A percentile compares a stretch with the other conserved stretches of the same genome.
Evolutionary conservation across 2,888 invertebrate species (phyloP).

Genomic region (Pegoplata infirma): DNA sequence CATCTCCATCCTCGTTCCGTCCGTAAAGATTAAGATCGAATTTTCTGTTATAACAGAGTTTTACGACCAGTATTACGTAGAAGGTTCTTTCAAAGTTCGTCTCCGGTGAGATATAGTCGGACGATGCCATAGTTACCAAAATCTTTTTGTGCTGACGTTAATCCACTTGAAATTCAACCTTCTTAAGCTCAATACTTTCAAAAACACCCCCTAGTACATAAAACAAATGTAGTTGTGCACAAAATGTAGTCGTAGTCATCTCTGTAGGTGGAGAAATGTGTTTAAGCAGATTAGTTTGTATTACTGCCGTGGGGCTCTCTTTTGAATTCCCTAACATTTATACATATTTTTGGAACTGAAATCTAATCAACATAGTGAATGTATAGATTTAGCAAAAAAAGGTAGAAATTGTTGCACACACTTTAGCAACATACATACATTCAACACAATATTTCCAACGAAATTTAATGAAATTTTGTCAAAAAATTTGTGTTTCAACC

Average conservation of each 20-base stretch:
- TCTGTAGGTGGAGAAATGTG: slow-evolving; percentile 37
- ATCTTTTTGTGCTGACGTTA: no score
- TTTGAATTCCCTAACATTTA: slow-evolving; percentile 46
- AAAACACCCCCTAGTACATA: not conserved
- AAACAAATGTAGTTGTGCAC: not conserved
- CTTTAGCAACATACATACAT: no score
- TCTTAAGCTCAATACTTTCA: not conserved
- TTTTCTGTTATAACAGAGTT: no score
- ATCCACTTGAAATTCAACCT: no score
- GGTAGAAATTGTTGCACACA: slow-evolving; percentile 28
- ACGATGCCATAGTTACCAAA: no score
- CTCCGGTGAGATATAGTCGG: no score
- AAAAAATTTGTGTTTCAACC: slow-evolving; percentile 17
- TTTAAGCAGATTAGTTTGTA: slow-evolving; percentile 61
- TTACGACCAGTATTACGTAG: no score
- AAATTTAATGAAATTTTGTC: slow-evolving; percentile 45
- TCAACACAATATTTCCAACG: slow-evolving; percentile 15
- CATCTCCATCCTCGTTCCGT: no score
- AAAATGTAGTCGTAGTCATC: slow-evolving; percentile 14
- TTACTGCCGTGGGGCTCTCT: slow-evolving; percentile 49
- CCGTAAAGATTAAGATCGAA: no score
- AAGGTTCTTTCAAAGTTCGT: no score
- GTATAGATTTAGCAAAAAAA: slow-evolving; percentile 5
- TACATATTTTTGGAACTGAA: slow-evolving; percentile 36
- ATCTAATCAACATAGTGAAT: slow-evolving; percentile 49